Evolutionary conservation across 2,113 vertebrate species (phyloP), one percentile per base, ranked within the genome.

Genomic region (Nicator chloris): DNA sequence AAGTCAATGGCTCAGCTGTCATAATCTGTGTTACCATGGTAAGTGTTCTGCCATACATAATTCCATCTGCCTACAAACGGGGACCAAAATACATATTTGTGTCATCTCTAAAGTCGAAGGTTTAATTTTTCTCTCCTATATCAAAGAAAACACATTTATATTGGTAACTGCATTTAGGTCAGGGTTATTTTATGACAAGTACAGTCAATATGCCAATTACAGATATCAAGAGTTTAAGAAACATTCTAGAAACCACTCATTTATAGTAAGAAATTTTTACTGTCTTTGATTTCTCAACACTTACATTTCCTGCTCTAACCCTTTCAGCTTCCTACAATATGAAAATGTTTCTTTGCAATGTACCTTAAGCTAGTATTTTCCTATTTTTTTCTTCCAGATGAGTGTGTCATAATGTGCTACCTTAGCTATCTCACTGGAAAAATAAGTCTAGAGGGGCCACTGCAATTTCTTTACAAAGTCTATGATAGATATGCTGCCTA

Each of bases 1-100:
- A 70, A 86, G 27, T 39, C 85, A 68, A 11, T 27, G 15, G 20
- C 61, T 95, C 85, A 60, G 82, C 68, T 80, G 31, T n/a, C 76
- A 40, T 49, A 45, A 83, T 49, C 47, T 56, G 18, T 1, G 80
- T 90, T 96, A 78, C 88, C 92, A 96, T 69, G 84, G 92, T 53
- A 90, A 95, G 42, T 3, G 9, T 37, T 80, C 93, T 76, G 78
- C 64, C 47, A n/a, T 11, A 82, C 37, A 81, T 19, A 82, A 88
- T 27, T 64, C 71, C 76, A 90, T 81, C 92, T 94, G 90, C 85
- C 93, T 86, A 66, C 85, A 81, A 94, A 92, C 16, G 16, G 56
- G 30, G 51, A 75, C 92, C 79, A 90, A 90, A 92, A 93, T 80
- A 95, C 16, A 6, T 27, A 69, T 54, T 85, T 45, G 33, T 95